phyloP scores from a whole-genome alignment of 2,113 vertebrate species.

The Phalacrocorax carbo region DNA sequence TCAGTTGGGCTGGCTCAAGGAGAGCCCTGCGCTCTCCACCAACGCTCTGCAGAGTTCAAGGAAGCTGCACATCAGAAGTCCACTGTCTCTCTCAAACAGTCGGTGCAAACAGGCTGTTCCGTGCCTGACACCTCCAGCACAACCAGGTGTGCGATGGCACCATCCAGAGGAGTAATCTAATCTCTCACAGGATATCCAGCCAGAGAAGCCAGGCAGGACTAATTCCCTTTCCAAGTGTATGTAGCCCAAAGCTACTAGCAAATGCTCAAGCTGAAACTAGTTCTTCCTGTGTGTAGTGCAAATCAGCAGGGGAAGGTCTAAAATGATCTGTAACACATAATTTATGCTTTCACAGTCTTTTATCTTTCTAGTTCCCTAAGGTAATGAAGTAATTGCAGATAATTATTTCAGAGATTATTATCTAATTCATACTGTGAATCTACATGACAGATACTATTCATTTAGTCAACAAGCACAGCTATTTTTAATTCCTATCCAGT shows the following conservation, averaged over 20 bases:
- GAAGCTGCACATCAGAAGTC: neutral
- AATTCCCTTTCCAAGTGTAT: neutral
- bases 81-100: neutral
- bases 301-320: constrained; percentile 23
- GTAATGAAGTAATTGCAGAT: constrained; percentile 38
- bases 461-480: neutral
- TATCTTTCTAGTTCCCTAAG: constrained; percentile 33
- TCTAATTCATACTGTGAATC: constrained; percentile 28
- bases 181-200: neutral
- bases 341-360: constrained; percentile 28
- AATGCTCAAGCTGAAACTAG: constrained; percentile 35
- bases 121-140: neutral
- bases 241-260: neutral
- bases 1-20: no score
- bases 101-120: accelerated
- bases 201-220: neutral
- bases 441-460: constrained; percentile 16
- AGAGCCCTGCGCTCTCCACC: accelerated
- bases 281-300: neutral
- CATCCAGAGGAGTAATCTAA: neutral
- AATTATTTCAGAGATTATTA: constrained; percentile 49
- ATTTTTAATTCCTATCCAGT: constrained; percentile 23
- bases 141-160: accelerated
- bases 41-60: neutral
- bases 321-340: neutral